These are phyloP conservation scores for Gymnocephalus cernua DNA, from an alignment of 2,113 vertebrate genomes.

Conservation along the genomic window DNA sequence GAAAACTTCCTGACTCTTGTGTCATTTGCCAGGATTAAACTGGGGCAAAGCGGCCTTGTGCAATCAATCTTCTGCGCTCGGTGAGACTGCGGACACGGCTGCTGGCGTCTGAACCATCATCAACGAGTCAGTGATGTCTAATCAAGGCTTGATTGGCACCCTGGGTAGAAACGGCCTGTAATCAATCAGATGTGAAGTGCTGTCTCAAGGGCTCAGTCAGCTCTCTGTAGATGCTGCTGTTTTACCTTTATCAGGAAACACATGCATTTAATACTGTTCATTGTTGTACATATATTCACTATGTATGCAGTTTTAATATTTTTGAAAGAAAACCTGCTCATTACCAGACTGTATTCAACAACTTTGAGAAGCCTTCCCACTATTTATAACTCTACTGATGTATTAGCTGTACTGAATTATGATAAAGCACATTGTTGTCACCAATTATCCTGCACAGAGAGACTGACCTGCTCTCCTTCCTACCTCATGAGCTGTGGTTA, in stretches of 20 bases:
- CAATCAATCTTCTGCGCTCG: conserved; percentile 64
- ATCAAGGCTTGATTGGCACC: conserved; percentile 82
- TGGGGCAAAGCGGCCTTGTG: conserved; percentile 54
- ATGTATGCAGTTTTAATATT: conserved; percentile 3
- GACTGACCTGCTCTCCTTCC: conserved; percentile 70
- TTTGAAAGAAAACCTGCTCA: conserved; percentile 12
- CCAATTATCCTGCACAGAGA: conserved; percentile 61
- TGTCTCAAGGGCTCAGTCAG: conserved; percentile 62
- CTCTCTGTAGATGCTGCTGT: conserved; percentile 41
- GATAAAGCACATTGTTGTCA: conserved; percentile 66
- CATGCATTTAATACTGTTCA: conserved; percentile 16
- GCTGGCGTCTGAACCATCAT: conserved; percentile 66
- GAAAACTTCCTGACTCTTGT: conserved; percentile 42
- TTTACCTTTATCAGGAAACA: conserved; percentile 16
- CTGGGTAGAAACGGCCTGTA: conserved; percentile 68
- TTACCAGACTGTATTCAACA: conserved; percentile 36
- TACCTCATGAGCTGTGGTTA: conserved; percentile 73
- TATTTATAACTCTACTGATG: conserved; percentile 50
- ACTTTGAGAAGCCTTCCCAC: conserved; percentile 30
- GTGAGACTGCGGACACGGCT: conserved; percentile 42
- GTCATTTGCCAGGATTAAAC: conserved; percentile 57
- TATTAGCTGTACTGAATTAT: conserved; percentile 58
- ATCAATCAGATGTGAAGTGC: conserved; percentile 75
- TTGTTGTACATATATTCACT: not conserved
- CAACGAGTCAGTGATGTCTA: conserved; percentile 69